These are phyloP conservation scores for Tokudaia tokunoshimensis DNA, from an alignment of 2,797 vertebrate species.

Conservation along the genomic window DNA sequence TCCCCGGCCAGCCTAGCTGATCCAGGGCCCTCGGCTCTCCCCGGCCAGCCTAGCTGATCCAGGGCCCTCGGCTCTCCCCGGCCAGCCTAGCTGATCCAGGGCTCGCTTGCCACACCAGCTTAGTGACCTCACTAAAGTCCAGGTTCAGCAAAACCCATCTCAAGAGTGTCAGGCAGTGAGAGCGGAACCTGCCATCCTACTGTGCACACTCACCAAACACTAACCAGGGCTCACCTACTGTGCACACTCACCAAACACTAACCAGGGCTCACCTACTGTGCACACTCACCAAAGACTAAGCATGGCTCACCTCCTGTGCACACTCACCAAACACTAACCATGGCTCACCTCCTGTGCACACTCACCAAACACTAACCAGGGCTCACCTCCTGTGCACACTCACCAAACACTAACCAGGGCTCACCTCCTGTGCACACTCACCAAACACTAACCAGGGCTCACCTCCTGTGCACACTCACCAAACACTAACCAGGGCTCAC, in stretches of 20 bases:
- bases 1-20: background rate
- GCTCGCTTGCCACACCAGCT: background rate
- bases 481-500: too few species aligned
- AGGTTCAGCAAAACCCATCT: background rate
- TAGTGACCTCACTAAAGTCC: background rate
- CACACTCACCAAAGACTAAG: too few species aligned
- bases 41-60: background rate
- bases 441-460: too few species aligned
- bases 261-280: too few species aligned
- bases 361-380: too few species aligned
- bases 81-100: background rate
- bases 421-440: too few species aligned
- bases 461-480: too few species aligned
- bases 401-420: too few species aligned
- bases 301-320: background rate
- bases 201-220: background rate
- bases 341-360: background rate
- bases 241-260: background rate
- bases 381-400: too few species aligned
- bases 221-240: background rate
- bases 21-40: background rate
- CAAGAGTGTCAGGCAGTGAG: background rate
- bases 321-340: background rate
- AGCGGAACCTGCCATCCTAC: too few species aligned
- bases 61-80: background rate